Percentiles rank a stretch among this genome's conserved stretches.
These are phyloP conservation scores for Pseudeuparius sepicola DNA, from an alignment of 2,888 invertebrate species.

Conservation along the genomic window DNA sequence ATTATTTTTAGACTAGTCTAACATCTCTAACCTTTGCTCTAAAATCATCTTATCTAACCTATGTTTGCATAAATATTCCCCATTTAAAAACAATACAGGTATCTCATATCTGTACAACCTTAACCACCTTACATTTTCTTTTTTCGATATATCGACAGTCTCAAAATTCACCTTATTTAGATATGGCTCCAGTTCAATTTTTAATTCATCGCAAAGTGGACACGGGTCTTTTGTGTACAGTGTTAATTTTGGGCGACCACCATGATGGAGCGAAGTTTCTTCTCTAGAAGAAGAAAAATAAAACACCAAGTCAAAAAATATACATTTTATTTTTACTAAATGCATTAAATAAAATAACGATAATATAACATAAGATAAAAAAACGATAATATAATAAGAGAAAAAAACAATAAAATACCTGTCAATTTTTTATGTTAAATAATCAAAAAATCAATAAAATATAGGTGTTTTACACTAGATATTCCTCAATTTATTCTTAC, in stretches of 20 bases:
- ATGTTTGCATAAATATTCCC: constrained; percentile 71
- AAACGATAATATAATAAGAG: constrained; percentile 1
- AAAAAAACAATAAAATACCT: background rate
- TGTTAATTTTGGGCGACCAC: constrained; percentile 53
- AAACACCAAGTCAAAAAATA: constrained; percentile 12
- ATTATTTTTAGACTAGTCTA: too few species aligned
- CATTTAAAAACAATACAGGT: constrained; percentile 79
- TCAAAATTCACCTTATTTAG: constrained; percentile 55
- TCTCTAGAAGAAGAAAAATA: constrained; percentile 4
- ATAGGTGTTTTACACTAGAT: too few species aligned
- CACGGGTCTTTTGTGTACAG: constrained; percentile 77
- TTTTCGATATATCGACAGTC: constrained; percentile 65
- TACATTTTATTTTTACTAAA: constrained; percentile 6
- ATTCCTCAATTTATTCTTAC: too few species aligned
- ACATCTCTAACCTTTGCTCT: constrained; percentile 23
- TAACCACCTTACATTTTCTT: constrained; percentile 62
- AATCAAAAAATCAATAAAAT: too few species aligned
- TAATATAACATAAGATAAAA: constrained; percentile 3
- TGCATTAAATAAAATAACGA: constrained; percentile 6
- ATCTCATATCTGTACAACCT: constrained; percentile 73
- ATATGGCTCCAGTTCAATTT: constrained; percentile 50
- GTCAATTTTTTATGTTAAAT: too few species aligned
- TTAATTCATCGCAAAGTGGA: constrained; percentile 69
- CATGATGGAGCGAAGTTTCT: constrained; percentile 22
- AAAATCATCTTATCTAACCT: constrained; percentile 50